Base-by-base conservation (phyloP, 2,888 invertebrate species). In the Dioctria rufipes region DNA sequence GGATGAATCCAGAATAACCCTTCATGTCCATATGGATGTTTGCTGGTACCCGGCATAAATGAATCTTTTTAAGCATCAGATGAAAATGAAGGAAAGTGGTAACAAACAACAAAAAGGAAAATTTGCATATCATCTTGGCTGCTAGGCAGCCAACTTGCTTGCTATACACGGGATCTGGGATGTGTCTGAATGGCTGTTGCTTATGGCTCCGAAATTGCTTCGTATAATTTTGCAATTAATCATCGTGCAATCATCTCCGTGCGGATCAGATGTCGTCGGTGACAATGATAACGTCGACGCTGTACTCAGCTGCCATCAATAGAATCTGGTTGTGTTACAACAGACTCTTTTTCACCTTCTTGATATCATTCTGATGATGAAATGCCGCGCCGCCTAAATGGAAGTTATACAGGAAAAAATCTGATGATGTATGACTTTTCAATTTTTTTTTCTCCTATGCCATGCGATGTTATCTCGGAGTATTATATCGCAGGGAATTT, bases 141-240 rank as follows among this genome's bases (percentile, higher is more conserved):
- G 75, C 51, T 66, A 66, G 13, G 39, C 77, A 49, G 78, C 67
- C 66, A 65, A 67, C 80, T 58, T 78, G 51, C 39, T 49, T 58
- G 66, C 69, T 25, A 63, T 42, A 61, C 25, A 65, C 54, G 54
- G 61, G 4, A 25, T 46, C 65, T 37, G 25, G 40, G 39, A 51
- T 58, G 58, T 25, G 25, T 51, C 67, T 75, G 77, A 66, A 77
- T 78, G 71, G 78, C 46, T 66, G 77, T 75, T 77, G 80, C 81
- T 81, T 80, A 78, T 80, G 67, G 77, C 51, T 58, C 66, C 66
- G 60, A 82, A 82, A 81, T 81, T 81, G 81, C 81, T 82, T 82
- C 78, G 82, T 78, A 82, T 82, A 82, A 82, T 82, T 82, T 81
- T 58, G 81, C 80, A 82, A 82, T 82, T 82, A 82, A 82, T 82